Base-by-base conservation (phyloP, 2,888 invertebrate species). In the Pediacus dermestoides region DNA sequence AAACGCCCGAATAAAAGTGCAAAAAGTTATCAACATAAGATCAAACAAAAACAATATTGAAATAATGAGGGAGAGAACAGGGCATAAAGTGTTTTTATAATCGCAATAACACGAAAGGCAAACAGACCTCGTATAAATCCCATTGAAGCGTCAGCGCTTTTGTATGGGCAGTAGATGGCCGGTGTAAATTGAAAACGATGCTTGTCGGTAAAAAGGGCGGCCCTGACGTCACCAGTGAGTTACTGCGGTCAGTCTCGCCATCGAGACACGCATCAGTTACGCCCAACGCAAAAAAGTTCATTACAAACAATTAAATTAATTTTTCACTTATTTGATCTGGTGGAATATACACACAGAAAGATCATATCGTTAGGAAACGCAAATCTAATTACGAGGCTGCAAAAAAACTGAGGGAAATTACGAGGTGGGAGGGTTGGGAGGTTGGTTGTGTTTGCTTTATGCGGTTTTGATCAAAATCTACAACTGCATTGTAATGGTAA, bases 171-270 rank as follows among this genome's bases (percentile, higher is more conserved):
- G 43, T 53, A 42, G 50, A 52, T 50, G 53, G 48, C 37, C 51
- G 49, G 28, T 14, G 14, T 14, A 48, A 50, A 58, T 56, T 57
- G 55, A 57, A 58, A 59, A 54, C 52, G 58, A 57, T 51, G 54
- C 48, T 56, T 51, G 52, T 54, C 52, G 45, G 53, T 52, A 49
- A 55, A 53, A 55, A 57, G 54, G 55, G 59, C 59, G 51, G 57
- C 53, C 39, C 37, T 48, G 54, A 58, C 58, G 53, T 58, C 53
- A 52, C 42, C 41, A 16, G 54, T 56, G 55, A 58, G 52, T 58
- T 56, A 58, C 47, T 50, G 52, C 55, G 50, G 46, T 43, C 47
- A 39, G 52, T 48, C 52, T 34, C 53, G 52, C 55, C 47, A 52
- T 52, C 48, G 30, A 39, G 43, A 40, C 51, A 54, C 48, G 50